Evolutionary conservation across 2,113 vertebrate species (phyloP).

Genomic region (Caracal caracal): DNA sequence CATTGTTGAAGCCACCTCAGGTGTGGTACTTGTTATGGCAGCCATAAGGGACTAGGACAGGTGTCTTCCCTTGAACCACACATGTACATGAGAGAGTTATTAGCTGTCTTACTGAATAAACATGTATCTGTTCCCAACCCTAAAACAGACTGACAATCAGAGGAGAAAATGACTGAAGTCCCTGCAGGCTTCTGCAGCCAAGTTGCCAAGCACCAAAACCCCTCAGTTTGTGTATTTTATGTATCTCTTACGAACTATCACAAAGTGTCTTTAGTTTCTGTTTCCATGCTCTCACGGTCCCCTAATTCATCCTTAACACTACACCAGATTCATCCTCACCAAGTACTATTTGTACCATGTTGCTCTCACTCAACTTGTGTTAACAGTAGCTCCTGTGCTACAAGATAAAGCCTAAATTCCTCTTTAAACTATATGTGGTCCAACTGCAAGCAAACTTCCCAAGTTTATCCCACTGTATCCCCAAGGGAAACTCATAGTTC

Average conservation of each 20-base stretch:
- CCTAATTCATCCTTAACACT: background rate
- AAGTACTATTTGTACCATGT: background rate
- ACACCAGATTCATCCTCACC: background rate
- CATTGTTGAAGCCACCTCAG: background rate
- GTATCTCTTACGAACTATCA: background rate
- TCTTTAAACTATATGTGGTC: background rate
- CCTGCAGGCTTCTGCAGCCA: background rate
- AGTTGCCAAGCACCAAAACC: background rate
- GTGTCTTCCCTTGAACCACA: background rate
- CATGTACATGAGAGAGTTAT: background rate
- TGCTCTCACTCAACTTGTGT: background rate
- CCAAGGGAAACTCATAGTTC: background rate
- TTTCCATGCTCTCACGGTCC: background rate
- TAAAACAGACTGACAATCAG: background rate
- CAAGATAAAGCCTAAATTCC: background rate
- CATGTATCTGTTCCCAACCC: background rate
- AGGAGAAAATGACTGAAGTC: background rate
- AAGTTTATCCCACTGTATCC: background rate
- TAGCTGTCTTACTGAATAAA: slow-evolving; percentile 12
- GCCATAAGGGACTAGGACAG: background rate
- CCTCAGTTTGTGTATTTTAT: background rate
- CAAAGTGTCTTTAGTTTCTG: background rate
- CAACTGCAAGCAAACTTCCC: background rate
- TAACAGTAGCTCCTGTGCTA: background rate
- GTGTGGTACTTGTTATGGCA: background rate